phyloP scores from a whole-genome alignment of 2,113 vertebrate species.

The Oryctolagus cuniculus region mOryCun1.1 NC_091435.1:117078001-117078500 shows the following conservation, averaged over 20 bases:
- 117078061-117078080: no score
- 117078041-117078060: no score
- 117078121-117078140: background rate
- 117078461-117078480: background rate
- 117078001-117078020: no score
- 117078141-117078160: background rate
- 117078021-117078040: no score
- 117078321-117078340: background rate
- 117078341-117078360: background rate
- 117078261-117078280: background rate
- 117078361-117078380: conserved; percentile 42
- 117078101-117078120: no score
- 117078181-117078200: background rate
- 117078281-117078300: background rate
- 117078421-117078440: background rate
- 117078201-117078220: background rate
- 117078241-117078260: background rate
- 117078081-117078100: no score
- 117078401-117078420: background rate
- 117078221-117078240: background rate
- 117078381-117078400: conserved; percentile 22
- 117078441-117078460: conserved; percentile 12
- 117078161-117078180: background rate
- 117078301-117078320: background rate
- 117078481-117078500: conserved; percentile 35